Conservation (phyloP, 30 jellyfish, hydroid and myxozoan species). For the Hydractinia symbiolongicarpus region DNA sequence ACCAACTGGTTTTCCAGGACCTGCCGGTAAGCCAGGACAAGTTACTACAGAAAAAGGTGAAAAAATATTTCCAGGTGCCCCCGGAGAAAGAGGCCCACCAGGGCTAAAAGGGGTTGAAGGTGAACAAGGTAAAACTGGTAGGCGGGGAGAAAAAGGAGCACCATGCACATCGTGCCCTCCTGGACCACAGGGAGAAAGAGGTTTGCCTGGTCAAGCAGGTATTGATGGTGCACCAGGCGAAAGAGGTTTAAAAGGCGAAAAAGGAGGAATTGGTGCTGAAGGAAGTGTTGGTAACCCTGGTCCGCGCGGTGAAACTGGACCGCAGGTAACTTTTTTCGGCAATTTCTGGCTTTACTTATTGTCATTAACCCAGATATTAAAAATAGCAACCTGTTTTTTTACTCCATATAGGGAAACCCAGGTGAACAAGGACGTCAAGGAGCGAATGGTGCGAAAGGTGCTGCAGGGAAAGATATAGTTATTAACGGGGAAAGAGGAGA, state of each 20-base stretch:
- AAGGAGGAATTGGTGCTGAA: slow-evolving; percentile 25
- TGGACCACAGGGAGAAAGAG: slow-evolving; percentile 92
- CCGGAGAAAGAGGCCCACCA: slow-evolving; percentile 67
- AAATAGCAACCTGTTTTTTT: background rate
- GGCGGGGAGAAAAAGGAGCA: slow-evolving; percentile 69
- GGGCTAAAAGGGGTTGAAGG: slow-evolving; percentile 68
- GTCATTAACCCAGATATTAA: background rate
- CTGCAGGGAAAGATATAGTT: slow-evolving; percentile 44
- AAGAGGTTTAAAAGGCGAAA: slow-evolving; percentile 53
- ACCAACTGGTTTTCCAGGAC: slow-evolving; percentile 74
- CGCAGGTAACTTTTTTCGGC: slow-evolving; percentile 12
- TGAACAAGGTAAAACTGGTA: slow-evolving; percentile 74
- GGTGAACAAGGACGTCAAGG: slow-evolving; percentile 55
- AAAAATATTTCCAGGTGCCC: slow-evolving; percentile 58
- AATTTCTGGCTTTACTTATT: background rate
- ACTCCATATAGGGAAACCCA: slow-evolving; percentile 24
- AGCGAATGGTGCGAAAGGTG: slow-evolving; percentile 46
- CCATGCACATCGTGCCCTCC: slow-evolving; percentile 67
- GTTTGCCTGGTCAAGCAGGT: slow-evolving; percentile 70
- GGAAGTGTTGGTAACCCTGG: slow-evolving; percentile 78
- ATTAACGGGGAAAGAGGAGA: slow-evolving; percentile 56
- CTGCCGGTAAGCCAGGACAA: slow-evolving; percentile 71
- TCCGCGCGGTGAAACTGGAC: slow-evolving; percentile 58
- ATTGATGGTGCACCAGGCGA: slow-evolving; percentile 68
- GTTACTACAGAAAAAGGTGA: slow-evolving; percentile 53